Conservation (phyloP, 1,140 invertebrate species). For the Radopholus similis region DNA sequence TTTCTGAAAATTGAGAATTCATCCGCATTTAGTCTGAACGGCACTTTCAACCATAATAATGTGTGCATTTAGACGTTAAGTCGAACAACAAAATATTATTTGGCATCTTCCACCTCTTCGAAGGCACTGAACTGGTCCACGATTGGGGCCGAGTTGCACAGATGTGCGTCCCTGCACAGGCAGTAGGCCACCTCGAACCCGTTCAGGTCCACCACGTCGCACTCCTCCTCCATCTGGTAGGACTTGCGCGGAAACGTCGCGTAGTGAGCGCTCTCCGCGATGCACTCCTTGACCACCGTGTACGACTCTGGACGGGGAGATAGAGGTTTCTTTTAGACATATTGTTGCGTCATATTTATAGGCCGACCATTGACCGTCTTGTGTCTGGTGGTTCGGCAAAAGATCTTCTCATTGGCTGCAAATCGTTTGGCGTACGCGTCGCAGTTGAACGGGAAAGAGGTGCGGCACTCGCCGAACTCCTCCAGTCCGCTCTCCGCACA, state of each 20-base stretch:
- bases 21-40: constrained; percentile 13
- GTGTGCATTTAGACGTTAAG: too few relatives aligned
- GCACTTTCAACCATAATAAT: too few relatives aligned
- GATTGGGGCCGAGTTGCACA: constrained; percentile 42
- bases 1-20: constrained; percentile 27
- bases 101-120: constrained; percentile 37
- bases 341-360: neutral
- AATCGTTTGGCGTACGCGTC: constrained; percentile 37
- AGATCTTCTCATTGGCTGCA: constrained; percentile 32
- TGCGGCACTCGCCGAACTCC: constrained; percentile 45
- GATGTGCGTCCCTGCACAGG: constrained; percentile 28
- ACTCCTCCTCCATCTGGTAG: constrained; percentile 45
- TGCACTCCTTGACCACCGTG: constrained; percentile 53
- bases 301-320: constrained; percentile 41
- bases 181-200: constrained; percentile 52
- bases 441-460: constrained; percentile 48
- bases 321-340: too few relatives aligned
- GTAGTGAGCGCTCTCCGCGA: constrained; percentile 48
- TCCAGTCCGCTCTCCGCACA: constrained; percentile 39
- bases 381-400: constrained; percentile 42
- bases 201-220: constrained; percentile 44
- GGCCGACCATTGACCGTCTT: constrained; percentile 20
- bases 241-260: constrained; percentile 48
- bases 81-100: constrained; percentile 7
- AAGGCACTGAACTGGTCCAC: constrained; percentile 50